Conservation (phyloP, 2,888 invertebrate species). For the Invenusta paracnida region DNA sequence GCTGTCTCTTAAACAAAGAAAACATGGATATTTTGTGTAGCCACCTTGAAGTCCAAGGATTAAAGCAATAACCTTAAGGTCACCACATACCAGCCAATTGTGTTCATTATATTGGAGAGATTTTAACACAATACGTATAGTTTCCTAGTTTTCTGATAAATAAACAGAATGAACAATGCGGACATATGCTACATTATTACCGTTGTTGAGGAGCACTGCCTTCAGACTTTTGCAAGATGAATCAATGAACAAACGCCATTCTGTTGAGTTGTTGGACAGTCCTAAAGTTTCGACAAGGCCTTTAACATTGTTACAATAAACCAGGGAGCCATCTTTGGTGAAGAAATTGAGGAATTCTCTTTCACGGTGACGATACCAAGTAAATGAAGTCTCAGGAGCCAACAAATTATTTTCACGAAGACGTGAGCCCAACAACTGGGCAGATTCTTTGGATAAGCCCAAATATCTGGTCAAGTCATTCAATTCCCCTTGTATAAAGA, state of each 20-base stretch:
- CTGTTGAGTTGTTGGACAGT: not conserved
- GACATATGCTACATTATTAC: not conserved
- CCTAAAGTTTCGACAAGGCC: not conserved
- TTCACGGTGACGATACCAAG: too few relatives aligned
- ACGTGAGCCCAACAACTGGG: too few relatives aligned
- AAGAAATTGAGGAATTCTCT: too few relatives aligned
- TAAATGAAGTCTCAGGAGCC: too few relatives aligned
- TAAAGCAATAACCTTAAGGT: not conserved
- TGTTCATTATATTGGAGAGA: not conserved
- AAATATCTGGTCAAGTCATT: too few relatives aligned
- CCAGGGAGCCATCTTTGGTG: too few relatives aligned
- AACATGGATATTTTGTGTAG: conserved; percentile 1
- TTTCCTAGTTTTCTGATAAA: not conserved
- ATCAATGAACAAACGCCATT: not conserved
- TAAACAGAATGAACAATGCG: not conserved
- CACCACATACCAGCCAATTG: too few relatives aligned
- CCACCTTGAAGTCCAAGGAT: not conserved
- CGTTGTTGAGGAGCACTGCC: not conserved
- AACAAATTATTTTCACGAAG: too few relatives aligned
- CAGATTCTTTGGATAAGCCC: too few relatives aligned
- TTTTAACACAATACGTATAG: not conserved
- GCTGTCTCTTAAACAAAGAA: not conserved
- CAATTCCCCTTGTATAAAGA: too few relatives aligned
- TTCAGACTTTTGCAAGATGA: not conserved
- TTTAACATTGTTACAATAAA: not conserved